Conservation (phyloP, 2,888 invertebrate genomes). For the Hyppa rectilinea region DNA sequence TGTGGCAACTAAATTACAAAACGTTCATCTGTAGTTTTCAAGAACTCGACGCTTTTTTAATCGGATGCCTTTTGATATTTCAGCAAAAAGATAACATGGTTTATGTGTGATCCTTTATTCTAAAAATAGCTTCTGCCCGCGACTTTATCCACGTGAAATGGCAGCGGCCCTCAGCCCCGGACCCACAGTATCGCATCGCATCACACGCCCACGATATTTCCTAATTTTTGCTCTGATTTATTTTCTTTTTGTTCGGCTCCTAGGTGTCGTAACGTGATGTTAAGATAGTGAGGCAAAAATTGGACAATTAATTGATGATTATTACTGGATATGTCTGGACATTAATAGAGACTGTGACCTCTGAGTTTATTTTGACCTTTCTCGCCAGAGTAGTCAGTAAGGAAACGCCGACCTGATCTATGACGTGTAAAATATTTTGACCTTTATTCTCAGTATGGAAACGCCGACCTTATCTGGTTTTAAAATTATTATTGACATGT, state of each 20-base stretch:
- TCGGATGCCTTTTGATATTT: conserved; percentile 42
- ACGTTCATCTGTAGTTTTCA: conserved; percentile 12
- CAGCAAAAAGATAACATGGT: conserved; percentile 38
- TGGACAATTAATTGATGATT: no score
- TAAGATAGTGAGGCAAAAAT: background rate
- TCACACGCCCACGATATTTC: background rate
- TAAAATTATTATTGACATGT: no score
- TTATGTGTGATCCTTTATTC: conserved; percentile 25
- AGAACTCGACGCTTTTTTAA: conserved; percentile 41
- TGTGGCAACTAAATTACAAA: conserved; percentile 44
- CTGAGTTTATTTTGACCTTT: no score
- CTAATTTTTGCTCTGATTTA: background rate
- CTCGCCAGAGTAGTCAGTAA: no score
- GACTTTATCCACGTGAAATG: no score
- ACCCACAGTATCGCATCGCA: background rate
- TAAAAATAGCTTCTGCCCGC: no score
- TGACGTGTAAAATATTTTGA: no score
- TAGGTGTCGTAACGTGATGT: background rate
- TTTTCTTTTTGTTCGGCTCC: background rate
- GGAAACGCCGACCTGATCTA: no score
- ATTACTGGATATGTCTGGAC: no score
- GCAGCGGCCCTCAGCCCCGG: background rate
- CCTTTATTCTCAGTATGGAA: no score
- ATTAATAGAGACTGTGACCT: no score
- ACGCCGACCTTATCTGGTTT: no score